Percentiles rank a stretch among this genome's conserved stretches.
phyloP scores from a whole-genome alignment of 2,113 vertebrate species.

The Rynchops niger region DNA sequence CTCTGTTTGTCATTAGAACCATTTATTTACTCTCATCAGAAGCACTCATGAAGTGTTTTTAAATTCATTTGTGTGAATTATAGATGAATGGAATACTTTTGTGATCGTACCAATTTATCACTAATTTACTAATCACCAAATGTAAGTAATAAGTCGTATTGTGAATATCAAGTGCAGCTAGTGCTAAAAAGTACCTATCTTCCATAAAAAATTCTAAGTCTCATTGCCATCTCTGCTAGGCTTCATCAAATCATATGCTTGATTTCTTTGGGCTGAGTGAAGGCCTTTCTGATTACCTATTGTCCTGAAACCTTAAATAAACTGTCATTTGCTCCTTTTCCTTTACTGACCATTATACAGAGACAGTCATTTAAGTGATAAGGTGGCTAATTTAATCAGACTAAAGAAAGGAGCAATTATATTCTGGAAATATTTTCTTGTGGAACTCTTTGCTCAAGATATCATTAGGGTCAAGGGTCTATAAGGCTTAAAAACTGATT shows the following conservation, averaged over 20 bases:
- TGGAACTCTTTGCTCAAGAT: neutral
- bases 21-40: conserved; percentile 48
- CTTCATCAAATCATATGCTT: neutral
- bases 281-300: neutral
- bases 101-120: neutral
- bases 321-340: neutral
- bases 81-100: conserved; percentile 30
- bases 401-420: neutral
- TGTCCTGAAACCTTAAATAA: conserved; percentile 9
- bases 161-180: conserved; percentile 13
- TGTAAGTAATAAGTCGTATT: neutral
- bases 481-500: neutral
- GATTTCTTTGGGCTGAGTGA: neutral
- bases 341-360: neutral
- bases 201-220: neutral
- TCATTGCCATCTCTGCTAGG: neutral
- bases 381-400: neutral
- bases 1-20: conserved; percentile 6
- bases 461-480: neutral
- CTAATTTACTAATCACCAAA: conserved; percentile 45
- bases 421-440: neutral
- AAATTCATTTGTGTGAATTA: conserved; percentile 37
- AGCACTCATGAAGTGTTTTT: conserved; percentile 47
- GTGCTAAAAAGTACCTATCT: neutral
- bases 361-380: neutral